Percentiles rank a stretch among this genome's conserved stretches.
These are phyloP conservation scores for Notothenia coriiceps DNA, from an alignment of 2,113 vertebrate genomes.

Conservation along the genomic window DNA sequence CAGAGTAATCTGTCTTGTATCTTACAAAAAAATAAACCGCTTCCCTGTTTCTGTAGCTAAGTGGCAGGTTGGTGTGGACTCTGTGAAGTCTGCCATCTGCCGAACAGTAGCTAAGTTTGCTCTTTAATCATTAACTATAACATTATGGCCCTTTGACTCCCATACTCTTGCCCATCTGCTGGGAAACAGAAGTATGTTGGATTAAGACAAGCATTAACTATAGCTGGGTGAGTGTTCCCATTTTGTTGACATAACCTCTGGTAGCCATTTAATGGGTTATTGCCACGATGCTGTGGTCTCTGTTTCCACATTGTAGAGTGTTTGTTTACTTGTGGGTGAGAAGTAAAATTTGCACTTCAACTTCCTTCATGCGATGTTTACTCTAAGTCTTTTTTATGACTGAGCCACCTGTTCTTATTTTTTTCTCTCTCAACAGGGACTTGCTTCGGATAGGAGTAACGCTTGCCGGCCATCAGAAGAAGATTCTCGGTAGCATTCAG, in stretches of 20 bases:
- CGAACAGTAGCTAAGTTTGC: conserved; percentile 58
- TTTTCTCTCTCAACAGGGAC: conserved; percentile 85
- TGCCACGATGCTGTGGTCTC: conserved; percentile 22
- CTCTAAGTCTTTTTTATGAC: conserved; percentile 38
- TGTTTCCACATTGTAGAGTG: conserved; percentile 21
- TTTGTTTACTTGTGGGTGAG: conserved; percentile 33
- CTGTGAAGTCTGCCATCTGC: conserved; percentile 68
- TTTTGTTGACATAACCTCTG: conserved; percentile 60
- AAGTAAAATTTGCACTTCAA: conserved; percentile 39
- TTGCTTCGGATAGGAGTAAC: conserved; percentile 98
- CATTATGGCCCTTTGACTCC: conserved; percentile 47
- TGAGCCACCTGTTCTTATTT: conserved; percentile 64
- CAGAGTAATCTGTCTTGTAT: conserved; percentile 20
- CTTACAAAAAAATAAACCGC: not conserved
- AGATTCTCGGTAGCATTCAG: conserved; percentile 99
- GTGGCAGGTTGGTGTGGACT: conserved; percentile 4
- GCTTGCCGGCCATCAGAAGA: conserved; percentile 98
- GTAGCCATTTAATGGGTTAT: conserved; percentile 55
- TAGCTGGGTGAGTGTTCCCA: conserved; percentile 24
- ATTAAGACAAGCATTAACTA: conserved; percentile 8
- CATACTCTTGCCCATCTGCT: conserved; percentile 59
- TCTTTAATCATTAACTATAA: conserved; percentile 78
- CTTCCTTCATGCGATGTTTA: conserved; percentile 21
- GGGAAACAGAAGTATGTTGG: conserved; percentile 45
- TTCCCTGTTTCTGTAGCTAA: not conserved